Evolutionary conservation across 1,140 invertebrate species (phyloP).

Genomic region (Lepidostoma basale): DNA sequence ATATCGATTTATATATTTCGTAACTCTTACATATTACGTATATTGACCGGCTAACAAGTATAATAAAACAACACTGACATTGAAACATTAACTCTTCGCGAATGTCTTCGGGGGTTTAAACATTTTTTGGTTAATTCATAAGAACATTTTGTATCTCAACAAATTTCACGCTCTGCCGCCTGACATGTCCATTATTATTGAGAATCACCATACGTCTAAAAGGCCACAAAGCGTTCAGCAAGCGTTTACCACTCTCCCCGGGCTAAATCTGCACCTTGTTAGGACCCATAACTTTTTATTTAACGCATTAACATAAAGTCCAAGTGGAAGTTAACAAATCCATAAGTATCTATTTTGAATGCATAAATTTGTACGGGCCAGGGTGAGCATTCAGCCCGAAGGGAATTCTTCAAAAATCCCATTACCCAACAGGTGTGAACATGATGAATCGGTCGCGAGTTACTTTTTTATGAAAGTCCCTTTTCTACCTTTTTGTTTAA

Average conservation of each 20-base stretch:
- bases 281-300: constrained; percentile 5
- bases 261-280: constrained; percentile 24
- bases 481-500: constrained; percentile 42
- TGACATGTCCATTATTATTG: constrained; percentile 1
- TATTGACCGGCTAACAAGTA: too few relatives aligned
- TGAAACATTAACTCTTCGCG: too few relatives aligned
- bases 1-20: too few relatives aligned
- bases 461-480: constrained; percentile 41
- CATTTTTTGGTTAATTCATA: too few relatives aligned
- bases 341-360: constrained; percentile 20
- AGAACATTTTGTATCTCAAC: too few relatives aligned
- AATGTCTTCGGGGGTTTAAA: too few relatives aligned
- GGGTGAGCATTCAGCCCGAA: not conserved
- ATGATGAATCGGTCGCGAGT: constrained; percentile 41
- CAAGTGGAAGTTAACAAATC: constrained; percentile 12
- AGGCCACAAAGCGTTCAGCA: not conserved
- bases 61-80: too few relatives aligned
- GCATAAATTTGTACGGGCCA: constrained; percentile 5
- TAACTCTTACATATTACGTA: too few relatives aligned
- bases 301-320: constrained; percentile 9
- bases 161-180: not conserved
- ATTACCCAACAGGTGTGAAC: constrained; percentile 42
- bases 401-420: constrained; percentile 16
- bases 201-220: not conserved
- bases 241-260: not conserved